phyloP scores from a whole-genome alignment of 2,888 invertebrate species.

The Leptinotarsa haldemani region DNA sequence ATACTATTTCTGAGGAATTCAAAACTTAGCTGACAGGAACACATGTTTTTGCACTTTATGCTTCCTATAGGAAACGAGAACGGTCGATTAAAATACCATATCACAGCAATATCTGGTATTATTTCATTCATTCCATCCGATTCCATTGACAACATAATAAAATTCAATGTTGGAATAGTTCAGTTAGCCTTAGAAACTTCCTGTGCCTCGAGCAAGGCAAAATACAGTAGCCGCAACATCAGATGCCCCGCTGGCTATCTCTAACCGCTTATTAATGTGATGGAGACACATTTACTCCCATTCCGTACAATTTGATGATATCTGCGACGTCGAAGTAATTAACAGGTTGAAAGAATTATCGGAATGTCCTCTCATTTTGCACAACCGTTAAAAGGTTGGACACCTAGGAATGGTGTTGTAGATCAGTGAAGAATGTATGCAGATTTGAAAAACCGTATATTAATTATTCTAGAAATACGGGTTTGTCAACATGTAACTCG shows the following conservation, averaged over 20 bases:
- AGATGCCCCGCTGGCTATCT: slow-evolving; percentile 27
- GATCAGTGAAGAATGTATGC: slow-evolving; percentile 1
- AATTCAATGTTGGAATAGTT: slow-evolving; percentile 13
- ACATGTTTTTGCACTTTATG: not conserved
- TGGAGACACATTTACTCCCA: slow-evolving; percentile 21
- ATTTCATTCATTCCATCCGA: not conserved
- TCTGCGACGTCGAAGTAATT: slow-evolving; percentile 22
- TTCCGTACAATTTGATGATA: slow-evolving; percentile 24
- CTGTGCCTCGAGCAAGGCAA: slow-evolving; percentile 24
- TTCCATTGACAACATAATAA: slow-evolving; percentile 7
- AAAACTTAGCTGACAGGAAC: not conserved
- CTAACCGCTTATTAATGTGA: slow-evolving; percentile 22
- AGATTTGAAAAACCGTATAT: slow-evolving; percentile 8
- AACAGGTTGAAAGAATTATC: slow-evolving; percentile 16
- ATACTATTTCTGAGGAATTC: no score
- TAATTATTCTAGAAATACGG: not conserved
- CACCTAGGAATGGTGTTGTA: not conserved
- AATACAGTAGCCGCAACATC: slow-evolving; percentile 30
- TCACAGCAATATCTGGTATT: not conserved
- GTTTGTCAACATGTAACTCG: slow-evolving; percentile 4
- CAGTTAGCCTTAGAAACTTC: slow-evolving; percentile 12
- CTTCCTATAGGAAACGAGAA: not conserved
- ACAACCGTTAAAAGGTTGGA: slow-evolving; percentile 17
- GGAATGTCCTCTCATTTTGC: slow-evolving; percentile 23
- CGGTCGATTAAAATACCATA: not conserved